These are phyloP conservation scores for Drosophila seguyi DNA, from an alignment of 1,140 invertebrate species.

Conservation along the genomic window DNA sequence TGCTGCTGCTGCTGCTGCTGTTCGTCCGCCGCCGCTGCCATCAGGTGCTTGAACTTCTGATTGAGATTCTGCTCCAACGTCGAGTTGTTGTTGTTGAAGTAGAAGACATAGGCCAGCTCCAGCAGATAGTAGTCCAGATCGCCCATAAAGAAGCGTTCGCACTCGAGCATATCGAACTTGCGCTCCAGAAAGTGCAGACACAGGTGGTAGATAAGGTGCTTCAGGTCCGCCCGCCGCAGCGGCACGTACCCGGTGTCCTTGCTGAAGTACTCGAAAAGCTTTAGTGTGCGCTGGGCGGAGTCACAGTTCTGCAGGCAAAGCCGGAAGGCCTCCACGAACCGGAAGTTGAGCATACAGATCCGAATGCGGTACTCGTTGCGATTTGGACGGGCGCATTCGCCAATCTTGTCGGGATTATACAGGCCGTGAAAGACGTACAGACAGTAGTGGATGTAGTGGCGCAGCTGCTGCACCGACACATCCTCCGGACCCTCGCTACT, in stretches of 20 bases:
- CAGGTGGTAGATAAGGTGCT: constrained; percentile 83
- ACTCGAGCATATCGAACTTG: constrained; percentile 75
- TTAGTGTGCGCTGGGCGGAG: constrained; percentile 66
- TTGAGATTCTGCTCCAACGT: constrained; percentile 81
- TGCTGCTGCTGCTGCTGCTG: constrained; percentile 20
- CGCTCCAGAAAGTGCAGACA: constrained; percentile 78
- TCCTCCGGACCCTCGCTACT: constrained; percentile 48
- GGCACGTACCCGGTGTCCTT: constrained; percentile 84
- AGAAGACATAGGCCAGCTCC: constrained; percentile 82
- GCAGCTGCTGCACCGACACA: constrained; percentile 59
- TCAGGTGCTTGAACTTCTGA: constrained; percentile 79
- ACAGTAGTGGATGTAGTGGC: constrained; percentile 86
- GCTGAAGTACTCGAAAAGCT: constrained; percentile 84
- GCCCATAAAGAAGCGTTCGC: constrained; percentile 79
- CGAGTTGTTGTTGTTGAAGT: constrained; percentile 84
- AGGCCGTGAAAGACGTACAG: constrained; percentile 86
- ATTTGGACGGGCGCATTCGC: constrained; percentile 75
- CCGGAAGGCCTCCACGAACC: constrained; percentile 80
- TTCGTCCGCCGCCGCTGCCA: constrained; percentile 63
- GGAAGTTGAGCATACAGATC: constrained; percentile 82
- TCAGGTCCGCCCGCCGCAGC: constrained; percentile 76
- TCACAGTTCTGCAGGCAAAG: constrained; percentile 75
- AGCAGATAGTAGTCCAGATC: constrained; percentile 84
- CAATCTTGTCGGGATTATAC: constrained; percentile 86
- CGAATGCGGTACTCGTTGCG: constrained; percentile 82